These are phyloP conservation scores for Umimayanthus kanabou DNA, from an alignment of 92 coral and sea anemone species.

Conservation along the genomic window DNA sequence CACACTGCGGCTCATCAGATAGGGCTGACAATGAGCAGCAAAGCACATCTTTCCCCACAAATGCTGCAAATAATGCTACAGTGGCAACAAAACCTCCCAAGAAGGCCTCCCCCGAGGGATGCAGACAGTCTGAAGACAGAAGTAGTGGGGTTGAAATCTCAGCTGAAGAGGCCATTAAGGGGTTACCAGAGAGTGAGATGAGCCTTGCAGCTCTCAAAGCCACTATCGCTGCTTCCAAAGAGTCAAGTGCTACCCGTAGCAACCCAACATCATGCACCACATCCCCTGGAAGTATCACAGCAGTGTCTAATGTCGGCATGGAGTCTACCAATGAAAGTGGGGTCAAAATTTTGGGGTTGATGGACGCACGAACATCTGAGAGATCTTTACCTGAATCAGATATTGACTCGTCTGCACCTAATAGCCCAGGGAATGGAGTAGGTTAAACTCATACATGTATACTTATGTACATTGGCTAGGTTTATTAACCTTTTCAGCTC, in stretches of 20 bases:
- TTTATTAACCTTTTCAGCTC: too few species aligned
- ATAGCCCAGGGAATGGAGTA: slow-evolving; percentile 37
- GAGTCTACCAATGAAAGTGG: slow-evolving; percentile 8
- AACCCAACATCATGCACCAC: background rate
- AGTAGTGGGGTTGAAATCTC: slow-evolving; percentile 42
- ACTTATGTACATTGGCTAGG: background rate
- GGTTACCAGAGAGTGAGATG: slow-evolving; percentile 39
- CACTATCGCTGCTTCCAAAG: slow-evolving; percentile 24
- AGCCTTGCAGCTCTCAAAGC: slow-evolving; percentile 41
- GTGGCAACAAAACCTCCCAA: background rate
- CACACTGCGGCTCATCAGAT: slow-evolving; percentile 16
- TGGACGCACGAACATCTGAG: slow-evolving; percentile 4
- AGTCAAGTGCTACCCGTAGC: background rate
- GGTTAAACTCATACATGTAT: background rate
- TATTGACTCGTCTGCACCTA: slow-evolving; percentile 41
- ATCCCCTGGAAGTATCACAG: background rate
- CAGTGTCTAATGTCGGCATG: background rate
- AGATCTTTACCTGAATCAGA: slow-evolving; percentile 30
- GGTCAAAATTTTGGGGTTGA: background rate
- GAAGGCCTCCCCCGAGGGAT: background rate
- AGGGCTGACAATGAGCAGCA: background rate
- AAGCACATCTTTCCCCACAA: background rate
- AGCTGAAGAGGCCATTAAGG: slow-evolving; percentile 34
- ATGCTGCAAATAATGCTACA: background rate
- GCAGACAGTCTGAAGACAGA: background rate